A percentile compares a stretch with the other conserved stretches of the same genome.
Conservation (phyloP, 2,113 vertebrate genomes). For the Clinocottus analis region DNA sequence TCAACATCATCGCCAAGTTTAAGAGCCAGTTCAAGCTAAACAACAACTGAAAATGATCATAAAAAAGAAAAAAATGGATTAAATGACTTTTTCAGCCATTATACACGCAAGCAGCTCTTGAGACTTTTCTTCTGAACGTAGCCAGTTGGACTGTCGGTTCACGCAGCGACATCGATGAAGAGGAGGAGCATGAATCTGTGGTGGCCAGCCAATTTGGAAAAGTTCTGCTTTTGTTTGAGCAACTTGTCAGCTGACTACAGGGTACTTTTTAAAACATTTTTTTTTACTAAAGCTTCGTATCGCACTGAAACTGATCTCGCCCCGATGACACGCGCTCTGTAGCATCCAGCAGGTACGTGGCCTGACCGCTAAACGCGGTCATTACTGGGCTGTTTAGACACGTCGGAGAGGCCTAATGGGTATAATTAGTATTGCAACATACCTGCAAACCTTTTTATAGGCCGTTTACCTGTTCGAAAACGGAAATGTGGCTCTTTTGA, state of each 20-base stretch:
- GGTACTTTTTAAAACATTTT: slow-evolving; percentile 22
- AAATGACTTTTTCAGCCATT: not conserved
- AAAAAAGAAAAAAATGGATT: not conserved
- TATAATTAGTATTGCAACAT: not conserved
- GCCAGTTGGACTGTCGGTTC: not conserved
- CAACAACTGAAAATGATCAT: not conserved
- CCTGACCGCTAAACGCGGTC: not conserved
- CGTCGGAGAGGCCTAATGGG: not conserved
- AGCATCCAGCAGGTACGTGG: not conserved
- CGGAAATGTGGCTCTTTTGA: not conserved
- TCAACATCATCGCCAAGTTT: too few relatives aligned
- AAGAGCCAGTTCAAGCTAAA: too few relatives aligned
- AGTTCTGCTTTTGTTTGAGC: not conserved
- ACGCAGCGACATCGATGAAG: not conserved
- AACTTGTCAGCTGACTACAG: slow-evolving; percentile 23
- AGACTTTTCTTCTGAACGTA: not conserved
- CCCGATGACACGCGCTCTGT: not conserved
- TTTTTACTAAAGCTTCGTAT: slow-evolving; percentile 1
- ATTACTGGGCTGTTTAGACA: not conserved
- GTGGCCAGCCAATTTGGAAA: not conserved
- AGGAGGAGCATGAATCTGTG: not conserved
- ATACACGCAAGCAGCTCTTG: slow-evolving; percentile 5
- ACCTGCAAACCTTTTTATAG: not conserved
- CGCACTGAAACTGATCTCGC: not conserved
- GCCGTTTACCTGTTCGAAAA: not conserved